Evolutionary conservation across 2,113 vertebrate genomes (phyloP).

Genomic region (Barnardius zonarius): DNA sequence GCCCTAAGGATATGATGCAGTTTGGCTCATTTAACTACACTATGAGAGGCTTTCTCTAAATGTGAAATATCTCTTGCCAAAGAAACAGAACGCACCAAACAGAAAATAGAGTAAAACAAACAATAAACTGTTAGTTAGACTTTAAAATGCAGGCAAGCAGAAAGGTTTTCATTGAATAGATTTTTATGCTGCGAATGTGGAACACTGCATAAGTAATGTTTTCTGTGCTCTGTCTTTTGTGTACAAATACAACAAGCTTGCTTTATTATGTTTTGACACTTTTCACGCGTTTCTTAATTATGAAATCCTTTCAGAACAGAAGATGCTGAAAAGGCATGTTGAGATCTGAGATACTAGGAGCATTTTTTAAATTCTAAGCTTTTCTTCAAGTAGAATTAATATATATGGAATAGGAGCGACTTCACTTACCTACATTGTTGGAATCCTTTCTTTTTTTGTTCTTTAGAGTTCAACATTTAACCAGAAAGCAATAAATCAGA

Average conservation of each 20-base stretch:
- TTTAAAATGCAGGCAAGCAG: constrained; percentile 39
- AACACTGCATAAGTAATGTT: background rate
- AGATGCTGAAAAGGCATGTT: background rate
- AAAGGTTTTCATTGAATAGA: constrained; percentile 17
- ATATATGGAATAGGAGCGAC: background rate
- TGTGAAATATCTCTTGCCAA: constrained; percentile 63
- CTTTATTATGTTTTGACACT: constrained; percentile 51
- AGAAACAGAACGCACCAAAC: constrained; percentile 51
- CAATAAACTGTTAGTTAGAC: constrained; percentile 63
- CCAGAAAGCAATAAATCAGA: constrained; percentile 56
- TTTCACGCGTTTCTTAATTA: constrained; percentile 59
- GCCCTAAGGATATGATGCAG: constrained; percentile 62
- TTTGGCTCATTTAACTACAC: constrained; percentile 68
- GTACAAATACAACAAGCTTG: constrained; percentile 31
- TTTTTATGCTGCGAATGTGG: constrained; percentile 20
- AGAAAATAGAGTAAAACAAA: constrained; percentile 68
- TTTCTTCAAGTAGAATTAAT: background rate
- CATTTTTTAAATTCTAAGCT: background rate
- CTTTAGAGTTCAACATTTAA: constrained; percentile 17
- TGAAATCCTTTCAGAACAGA: constrained; percentile 3
- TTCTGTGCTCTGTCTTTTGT: constrained; percentile 20
- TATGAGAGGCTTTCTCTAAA: constrained; percentile 63
- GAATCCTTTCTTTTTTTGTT: background rate
- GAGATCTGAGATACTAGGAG: background rate
- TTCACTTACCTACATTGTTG: background rate